Percentiles rank a stretch among this genome's conserved stretches.
Evolutionary conservation across 2,113 vertebrate genomes (phyloP).

Genomic region (Ivindomyrus marchei): DNA sequence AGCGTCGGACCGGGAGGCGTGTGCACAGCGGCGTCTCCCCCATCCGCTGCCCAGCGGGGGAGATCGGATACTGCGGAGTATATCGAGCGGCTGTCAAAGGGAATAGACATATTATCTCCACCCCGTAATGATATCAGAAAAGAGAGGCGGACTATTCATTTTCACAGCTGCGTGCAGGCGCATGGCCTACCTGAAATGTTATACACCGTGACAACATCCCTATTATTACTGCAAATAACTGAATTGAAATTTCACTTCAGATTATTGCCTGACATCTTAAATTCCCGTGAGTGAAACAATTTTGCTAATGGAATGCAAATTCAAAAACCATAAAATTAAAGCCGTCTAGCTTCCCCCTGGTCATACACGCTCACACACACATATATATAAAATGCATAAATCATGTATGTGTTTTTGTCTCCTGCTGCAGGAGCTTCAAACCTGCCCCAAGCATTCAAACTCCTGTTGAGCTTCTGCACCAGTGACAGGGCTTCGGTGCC

Average conservation of each 20-base stretch:
- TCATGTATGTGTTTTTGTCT: neutral
- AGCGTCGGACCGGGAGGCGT: neutral
- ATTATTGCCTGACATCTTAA: neutral
- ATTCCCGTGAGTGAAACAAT: neutral
- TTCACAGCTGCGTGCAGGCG: neutral
- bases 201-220: neutral
- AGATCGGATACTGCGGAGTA: neutral
- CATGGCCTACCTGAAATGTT: neutral
- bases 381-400: neutral
- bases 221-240: neutral
- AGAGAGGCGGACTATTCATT: neutral
- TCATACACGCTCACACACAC: neutral
- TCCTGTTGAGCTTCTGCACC: neutral
- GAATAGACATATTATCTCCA: neutral
- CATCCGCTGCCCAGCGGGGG: neutral
- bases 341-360: neutral
- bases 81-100: neutral
- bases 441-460: neutral
- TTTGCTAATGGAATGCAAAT: conserved; percentile 9
- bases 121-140: neutral
- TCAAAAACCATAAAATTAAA: neutral
- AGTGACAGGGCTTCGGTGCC: neutral
- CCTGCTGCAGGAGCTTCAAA: neutral
- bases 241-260: neutral
- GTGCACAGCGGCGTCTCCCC: neutral